Evolutionary conservation across 2,797 vertebrate species (phyloP), one percentile per base, ranked within the genome.

Genomic region (Lepidocolaptes lacrymiger): DNA sequence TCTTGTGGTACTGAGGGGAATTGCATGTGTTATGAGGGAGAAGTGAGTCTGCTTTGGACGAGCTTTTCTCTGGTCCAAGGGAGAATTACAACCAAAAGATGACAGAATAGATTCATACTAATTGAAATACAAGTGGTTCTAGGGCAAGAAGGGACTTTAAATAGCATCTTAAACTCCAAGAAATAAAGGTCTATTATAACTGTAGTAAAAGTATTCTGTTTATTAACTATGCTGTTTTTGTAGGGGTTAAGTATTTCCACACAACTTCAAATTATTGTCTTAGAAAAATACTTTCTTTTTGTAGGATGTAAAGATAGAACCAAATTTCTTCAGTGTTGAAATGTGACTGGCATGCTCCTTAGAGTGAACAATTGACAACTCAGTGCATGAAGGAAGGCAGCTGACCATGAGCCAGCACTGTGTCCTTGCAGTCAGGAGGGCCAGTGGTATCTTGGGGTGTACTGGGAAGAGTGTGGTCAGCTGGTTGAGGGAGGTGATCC

Each of bases 371-470:
- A 55, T 14, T 26, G 44, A 26, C 44, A 86, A 14, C 36, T 55
- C 7, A 2, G 30, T 23, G 27, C 11, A 3, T 9, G 41, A 58
- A 49, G 49, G 41, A 63, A 78, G 14, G 41, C 44, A 44, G n/a
- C 0, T 66, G 59, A 52, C 44, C 24, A 28, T 0, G 19, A 56
- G 36, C 43, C 1, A 0, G 22, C 32, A 28, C 32, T 21, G n/a
- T 10, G 37, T 6, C 11, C 28, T 12, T 21, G 23, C 9, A 66
- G 37, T 37, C 23, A 59, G 36, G 16, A 88, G 23, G 16, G 11
- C 16, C 37, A 18, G 0, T 22, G 44, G 7, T 26, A 2, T 21
- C 59, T 37, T 15, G 37, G 44, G 19, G 7, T 12, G 9, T 44
- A 9, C 8, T 6, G 19, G 51, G 23, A 44, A n/a, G 17, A 36